A percentile compares a stretch with the other conserved stretches of the same genome.
Conservation (phyloP, 2,113 vertebrate genomes). For the Ictalurus punctatus region DNA sequence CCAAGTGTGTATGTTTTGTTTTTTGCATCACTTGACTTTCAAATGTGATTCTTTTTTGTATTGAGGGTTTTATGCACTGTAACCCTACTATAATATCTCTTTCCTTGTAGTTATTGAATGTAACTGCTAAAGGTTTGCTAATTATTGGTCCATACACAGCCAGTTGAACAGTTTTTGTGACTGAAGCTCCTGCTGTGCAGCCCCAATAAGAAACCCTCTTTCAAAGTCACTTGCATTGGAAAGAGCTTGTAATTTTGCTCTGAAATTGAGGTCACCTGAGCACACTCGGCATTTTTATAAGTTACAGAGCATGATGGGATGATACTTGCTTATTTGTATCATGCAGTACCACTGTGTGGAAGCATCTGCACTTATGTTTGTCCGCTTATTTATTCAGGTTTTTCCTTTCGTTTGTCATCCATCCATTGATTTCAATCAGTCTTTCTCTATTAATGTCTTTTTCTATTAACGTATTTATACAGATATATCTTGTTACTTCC, state of each 20-base stretch:
- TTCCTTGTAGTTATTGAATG: not conserved
- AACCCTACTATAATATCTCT: not conserved
- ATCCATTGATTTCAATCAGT: not conserved
- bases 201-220: not conserved
- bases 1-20: no score
- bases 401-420: not conserved
- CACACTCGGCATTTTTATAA: not conserved
- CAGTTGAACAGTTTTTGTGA: not conserved
- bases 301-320: not conserved
- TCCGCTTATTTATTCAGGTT: not conserved
- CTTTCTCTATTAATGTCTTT: not conserved
- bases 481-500: constrained; percentile 22
- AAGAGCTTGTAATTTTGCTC: not conserved
- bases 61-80: not conserved
- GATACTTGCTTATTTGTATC: not conserved
- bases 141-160: not conserved
- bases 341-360: not conserved
- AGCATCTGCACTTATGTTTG: not conserved
- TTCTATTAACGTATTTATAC: not conserved
- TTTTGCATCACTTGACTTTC: no score
- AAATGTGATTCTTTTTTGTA: not conserved
- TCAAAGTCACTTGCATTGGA: not conserved
- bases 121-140: not conserved
- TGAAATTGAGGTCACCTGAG: not conserved
- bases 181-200: not conserved